phyloP scores from a whole-genome alignment of 2,888 invertebrate genomes.

The Noctua janthe region DNA sequence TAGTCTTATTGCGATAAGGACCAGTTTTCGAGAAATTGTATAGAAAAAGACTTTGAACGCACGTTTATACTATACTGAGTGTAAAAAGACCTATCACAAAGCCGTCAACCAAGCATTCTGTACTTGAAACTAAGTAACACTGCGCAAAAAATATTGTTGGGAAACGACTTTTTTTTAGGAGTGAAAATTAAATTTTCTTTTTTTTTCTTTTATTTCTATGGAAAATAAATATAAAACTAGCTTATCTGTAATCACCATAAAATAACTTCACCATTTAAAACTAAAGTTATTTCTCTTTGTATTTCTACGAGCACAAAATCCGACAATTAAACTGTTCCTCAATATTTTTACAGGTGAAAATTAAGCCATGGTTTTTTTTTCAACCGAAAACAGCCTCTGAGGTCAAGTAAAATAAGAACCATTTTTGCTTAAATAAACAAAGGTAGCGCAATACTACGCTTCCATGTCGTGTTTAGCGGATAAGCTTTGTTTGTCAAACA shows the following conservation, averaged over 20 bases:
- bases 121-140: not conserved
- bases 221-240: not conserved
- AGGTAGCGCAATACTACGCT: conserved; percentile 45
- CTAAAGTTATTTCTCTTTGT: conserved; percentile 38
- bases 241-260: conserved; percentile 16
- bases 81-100: not conserved
- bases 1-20: too few species aligned
- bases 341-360: conserved; percentile 67
- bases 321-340: conserved; percentile 41
- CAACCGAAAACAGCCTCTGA: conserved; percentile 58
- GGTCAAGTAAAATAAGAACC: conserved; percentile 37
- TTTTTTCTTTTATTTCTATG: too few species aligned
- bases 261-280: conserved; percentile 34
- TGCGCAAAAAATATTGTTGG: not conserved
- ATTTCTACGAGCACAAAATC: conserved; percentile 42
- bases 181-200: not conserved
- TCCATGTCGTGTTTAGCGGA: conserved; percentile 52
- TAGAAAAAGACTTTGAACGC: not conserved
- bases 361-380: conserved; percentile 45
- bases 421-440: conserved; percentile 60
- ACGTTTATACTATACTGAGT: too few species aligned
- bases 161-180: not conserved
- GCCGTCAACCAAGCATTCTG: not conserved
- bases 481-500: conserved; percentile 16
- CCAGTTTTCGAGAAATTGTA: too few species aligned